These are phyloP conservation scores for Stegostoma tigrinum DNA, from an alignment of 2,113 vertebrate genomes.

Conservation along the genomic window DNA sequence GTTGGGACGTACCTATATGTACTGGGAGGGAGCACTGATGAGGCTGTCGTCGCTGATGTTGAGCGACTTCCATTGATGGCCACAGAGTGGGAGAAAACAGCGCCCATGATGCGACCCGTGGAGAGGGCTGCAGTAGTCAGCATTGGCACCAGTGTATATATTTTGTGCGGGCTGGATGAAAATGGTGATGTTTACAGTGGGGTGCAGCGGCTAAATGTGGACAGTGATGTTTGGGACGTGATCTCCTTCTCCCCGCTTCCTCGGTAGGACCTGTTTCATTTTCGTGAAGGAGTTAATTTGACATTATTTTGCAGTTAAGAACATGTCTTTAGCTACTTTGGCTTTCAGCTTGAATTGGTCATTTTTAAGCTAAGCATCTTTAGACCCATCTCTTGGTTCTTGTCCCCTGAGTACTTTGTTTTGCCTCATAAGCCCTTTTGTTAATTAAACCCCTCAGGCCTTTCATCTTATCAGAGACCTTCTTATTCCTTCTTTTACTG, in stretches of 20 bases:
- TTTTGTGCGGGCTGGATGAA: conserved; percentile 79
- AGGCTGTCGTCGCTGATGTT: conserved; percentile 62
- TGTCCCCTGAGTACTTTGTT: background rate
- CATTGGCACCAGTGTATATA: conserved; percentile 60
- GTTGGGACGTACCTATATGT: conserved; percentile 62
- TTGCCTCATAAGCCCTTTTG: background rate
- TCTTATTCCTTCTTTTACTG: background rate
- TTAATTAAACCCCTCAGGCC: background rate
- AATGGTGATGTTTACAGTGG: conserved; percentile 72
- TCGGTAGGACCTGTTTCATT: conserved; percentile 54
- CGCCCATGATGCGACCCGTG: conserved; percentile 67
- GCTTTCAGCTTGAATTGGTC: background rate
- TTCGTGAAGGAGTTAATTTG: background rate
- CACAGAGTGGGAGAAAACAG: conserved; percentile 60
- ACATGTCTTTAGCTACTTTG: background rate
- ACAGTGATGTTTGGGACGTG: conserved; percentile 69
- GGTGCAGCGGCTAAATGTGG: conserved; percentile 64
- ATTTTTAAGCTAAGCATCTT: background rate
- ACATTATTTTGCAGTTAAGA: background rate
- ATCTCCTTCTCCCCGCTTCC: conserved; percentile 72
- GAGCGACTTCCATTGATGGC: conserved; percentile 61
- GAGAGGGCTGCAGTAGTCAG: conserved; percentile 63
- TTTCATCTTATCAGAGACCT: background rate
- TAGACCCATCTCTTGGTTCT: background rate
- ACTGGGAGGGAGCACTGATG: conserved; percentile 70